Evolutionary conservation across 2,113 vertebrate species (phyloP).

Genomic region (Halichoerus grypus): DNA sequence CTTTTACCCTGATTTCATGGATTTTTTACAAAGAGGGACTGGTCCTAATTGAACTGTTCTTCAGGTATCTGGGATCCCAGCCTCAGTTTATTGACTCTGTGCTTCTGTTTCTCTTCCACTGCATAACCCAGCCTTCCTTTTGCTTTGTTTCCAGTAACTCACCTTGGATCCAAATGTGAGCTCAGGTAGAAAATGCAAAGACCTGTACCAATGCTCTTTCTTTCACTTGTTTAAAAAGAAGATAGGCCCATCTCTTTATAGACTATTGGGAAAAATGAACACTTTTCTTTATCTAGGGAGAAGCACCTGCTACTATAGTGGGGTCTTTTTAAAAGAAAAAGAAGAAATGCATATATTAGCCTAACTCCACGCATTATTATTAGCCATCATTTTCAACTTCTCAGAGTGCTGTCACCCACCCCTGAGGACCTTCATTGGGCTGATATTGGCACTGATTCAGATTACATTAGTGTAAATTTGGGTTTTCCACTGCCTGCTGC

Average conservation of each 20-base stretch:
- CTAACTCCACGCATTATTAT: slow-evolving; percentile 56
- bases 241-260: neutral
- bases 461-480: slow-evolving; percentile 72
- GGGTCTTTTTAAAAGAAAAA: neutral
- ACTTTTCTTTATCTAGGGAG: slow-evolving; percentile 29
- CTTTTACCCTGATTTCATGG: neutral
- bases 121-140: neutral
- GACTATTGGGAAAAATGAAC: neutral
- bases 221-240: slow-evolving; percentile 44
- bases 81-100: neutral
- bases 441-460: slow-evolving; percentile 64
- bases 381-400: slow-evolving; percentile 56
- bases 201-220: neutral
- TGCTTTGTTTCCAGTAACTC: neutral
- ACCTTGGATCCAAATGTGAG: neutral
- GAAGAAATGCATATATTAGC: slow-evolving; percentile 41
- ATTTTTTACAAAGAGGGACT: neutral
- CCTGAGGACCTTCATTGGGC: neutral
- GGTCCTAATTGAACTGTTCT: neutral
- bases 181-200: neutral
- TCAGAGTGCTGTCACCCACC: slow-evolving; percentile 49
- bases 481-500: slow-evolving; percentile 65
- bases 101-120: neutral
- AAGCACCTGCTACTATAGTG: neutral
- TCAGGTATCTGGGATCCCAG: neutral